These are phyloP conservation scores for Sakesphorus luctuosus DNA, from an alignment of 2,113 vertebrate species.

Conservation along the genomic window DNA sequence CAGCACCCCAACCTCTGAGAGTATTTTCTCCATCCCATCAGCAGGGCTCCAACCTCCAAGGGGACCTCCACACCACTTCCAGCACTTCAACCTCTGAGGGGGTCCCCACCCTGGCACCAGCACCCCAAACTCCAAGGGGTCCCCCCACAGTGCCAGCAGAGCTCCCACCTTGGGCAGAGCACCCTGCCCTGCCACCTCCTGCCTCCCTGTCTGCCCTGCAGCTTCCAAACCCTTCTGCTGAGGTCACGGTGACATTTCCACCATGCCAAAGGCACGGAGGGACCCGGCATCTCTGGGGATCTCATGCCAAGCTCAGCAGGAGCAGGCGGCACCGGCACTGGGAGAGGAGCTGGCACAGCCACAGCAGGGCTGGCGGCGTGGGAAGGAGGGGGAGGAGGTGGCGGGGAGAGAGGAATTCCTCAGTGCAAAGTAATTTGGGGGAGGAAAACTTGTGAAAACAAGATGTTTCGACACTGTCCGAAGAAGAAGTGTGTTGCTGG, in stretches of 20 bases:
- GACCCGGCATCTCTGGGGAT: background rate
- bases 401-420: slow-evolving; percentile 19
- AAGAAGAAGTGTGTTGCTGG: slow-evolving; percentile 36
- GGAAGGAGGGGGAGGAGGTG: slow-evolving; percentile 20
- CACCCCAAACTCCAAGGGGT: background rate
- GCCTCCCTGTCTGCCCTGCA: background rate
- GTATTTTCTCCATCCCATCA: background rate
- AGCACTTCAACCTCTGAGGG: background rate
- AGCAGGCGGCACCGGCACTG: background rate
- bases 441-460: slow-evolving; percentile 69
- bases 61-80: background rate
- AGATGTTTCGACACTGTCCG: slow-evolving; percentile 56
- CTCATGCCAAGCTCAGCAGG: background rate
- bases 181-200: background rate
- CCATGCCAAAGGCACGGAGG: background rate
- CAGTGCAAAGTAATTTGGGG: slow-evolving; percentile 41
- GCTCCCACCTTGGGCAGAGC: background rate
- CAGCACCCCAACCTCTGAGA: background rate
- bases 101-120: background rate
- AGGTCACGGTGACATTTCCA: background rate
- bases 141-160: background rate
- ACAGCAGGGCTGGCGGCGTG: background rate
- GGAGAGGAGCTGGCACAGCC: background rate
- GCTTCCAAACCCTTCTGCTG: background rate
- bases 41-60: background rate